Evolutionary conservation across 2,113 vertebrate species (phyloP).

Genomic region (Chamaea fasciata): DNA sequence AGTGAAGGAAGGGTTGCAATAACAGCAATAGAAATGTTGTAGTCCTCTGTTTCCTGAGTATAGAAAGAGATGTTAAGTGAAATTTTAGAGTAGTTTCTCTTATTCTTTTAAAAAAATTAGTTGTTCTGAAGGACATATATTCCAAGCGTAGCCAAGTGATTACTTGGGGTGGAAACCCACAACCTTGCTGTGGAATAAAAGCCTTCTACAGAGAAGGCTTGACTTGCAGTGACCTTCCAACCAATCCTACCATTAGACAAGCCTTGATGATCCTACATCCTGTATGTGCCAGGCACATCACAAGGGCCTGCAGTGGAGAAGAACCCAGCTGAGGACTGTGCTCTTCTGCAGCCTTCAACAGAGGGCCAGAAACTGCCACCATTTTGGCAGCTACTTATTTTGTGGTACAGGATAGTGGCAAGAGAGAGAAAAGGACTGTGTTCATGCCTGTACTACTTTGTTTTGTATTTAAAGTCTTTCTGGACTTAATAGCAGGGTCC

Average conservation of each 20-base stretch:
- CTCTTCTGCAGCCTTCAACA: neutral
- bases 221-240: neutral
- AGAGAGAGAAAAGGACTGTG: neutral
- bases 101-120: neutral
- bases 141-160: neutral
- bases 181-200: neutral
- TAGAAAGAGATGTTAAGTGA: neutral
- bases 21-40: neutral
- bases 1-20: neutral
- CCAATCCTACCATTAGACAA: neutral
- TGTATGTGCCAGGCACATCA: rapidly evolving
- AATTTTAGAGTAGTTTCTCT: neutral
- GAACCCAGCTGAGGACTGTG: neutral
- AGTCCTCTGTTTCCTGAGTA: neutral
- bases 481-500: neutral
- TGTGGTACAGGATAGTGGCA: neutral
- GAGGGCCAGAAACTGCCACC: neutral
- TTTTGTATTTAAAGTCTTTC: neutral
- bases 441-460: neutral
- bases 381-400: neutral
- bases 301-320: neutral
- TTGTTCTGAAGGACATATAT: neutral
- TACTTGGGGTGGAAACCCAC: neutral
- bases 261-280: rapidly evolving
- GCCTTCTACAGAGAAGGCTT: neutral